These are phyloP conservation scores for Drosophila saltans DNA, from an alignment of 1,140 invertebrate species.

Conservation along the genomic window DNA sequence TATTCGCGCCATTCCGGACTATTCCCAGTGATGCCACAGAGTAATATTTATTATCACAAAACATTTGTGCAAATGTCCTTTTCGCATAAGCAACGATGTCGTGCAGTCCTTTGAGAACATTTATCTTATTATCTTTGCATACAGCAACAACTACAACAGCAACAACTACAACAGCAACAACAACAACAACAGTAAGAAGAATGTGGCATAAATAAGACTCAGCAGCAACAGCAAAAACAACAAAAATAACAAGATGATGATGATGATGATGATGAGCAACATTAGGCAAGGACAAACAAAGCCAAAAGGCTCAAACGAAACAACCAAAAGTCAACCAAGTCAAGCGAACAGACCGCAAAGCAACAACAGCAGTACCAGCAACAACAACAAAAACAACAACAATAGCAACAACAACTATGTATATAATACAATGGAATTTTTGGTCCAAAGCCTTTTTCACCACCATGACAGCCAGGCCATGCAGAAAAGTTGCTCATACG, in stretches of 20 bases:
- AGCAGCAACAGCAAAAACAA: slow-evolving; percentile 37
- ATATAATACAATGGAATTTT: slow-evolving; percentile 54
- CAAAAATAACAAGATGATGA: slow-evolving; percentile 55
- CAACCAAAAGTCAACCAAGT: slow-evolving; percentile 72
- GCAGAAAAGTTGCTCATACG: slow-evolving; percentile 71
- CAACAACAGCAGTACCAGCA: slow-evolving; percentile 29
- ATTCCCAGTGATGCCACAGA: slow-evolving; percentile 68
- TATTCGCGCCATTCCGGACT: slow-evolving; percentile 18
- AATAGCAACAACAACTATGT: slow-evolving; percentile 1
- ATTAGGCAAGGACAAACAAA: slow-evolving; percentile 80
- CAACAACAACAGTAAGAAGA: slow-evolving; percentile 46
- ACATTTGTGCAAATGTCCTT: slow-evolving; percentile 81
- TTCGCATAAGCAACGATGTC: slow-evolving; percentile 77
- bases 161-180: slow-evolving; percentile 36
- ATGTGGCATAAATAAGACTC: slow-evolving; percentile 78
- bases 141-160: slow-evolving; percentile 51
- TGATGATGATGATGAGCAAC: slow-evolving; percentile 69
- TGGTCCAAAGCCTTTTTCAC: slow-evolving; percentile 52
- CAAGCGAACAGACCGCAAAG: slow-evolving; percentile 73
- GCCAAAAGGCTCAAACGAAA: slow-evolving; percentile 71
- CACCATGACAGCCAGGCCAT: slow-evolving; percentile 46
- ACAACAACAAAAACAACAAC: slow-evolving; percentile 21
- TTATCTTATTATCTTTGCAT: slow-evolving; percentile 82
- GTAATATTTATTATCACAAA: slow-evolving; percentile 82
- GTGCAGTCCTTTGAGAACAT: slow-evolving; percentile 79